Evolutionary conservation across 2,797 vertebrate genomes (phyloP).

Genomic region (Channa striata): DNA sequence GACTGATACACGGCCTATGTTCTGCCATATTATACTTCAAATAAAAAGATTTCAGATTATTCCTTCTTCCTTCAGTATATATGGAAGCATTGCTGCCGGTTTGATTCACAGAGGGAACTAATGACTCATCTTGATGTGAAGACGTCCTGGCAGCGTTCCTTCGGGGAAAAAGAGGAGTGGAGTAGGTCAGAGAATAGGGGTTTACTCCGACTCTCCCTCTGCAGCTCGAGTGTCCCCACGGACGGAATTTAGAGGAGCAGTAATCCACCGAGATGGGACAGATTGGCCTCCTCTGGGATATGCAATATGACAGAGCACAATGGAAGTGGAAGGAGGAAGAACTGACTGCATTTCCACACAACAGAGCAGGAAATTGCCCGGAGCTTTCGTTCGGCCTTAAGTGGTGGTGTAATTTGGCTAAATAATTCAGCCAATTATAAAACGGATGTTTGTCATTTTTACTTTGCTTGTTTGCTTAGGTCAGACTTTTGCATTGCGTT

Average conservation of each 20-base stretch:
- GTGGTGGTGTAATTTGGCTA: conserved; percentile 35
- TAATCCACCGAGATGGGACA: conserved; percentile 65
- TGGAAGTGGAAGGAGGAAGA: conserved; percentile 32
- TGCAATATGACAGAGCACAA: conserved; percentile 65
- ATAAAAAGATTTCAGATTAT: conserved; percentile 35
- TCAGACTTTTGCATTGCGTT: conserved; percentile 13
- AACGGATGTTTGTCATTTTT: not conserved
- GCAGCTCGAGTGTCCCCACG: conserved; percentile 56
- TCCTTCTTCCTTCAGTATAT: conserved; percentile 45
- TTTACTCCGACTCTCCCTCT: conserved; percentile 59
- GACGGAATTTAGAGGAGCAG: conserved; percentile 53
- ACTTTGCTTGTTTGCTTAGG: not conserved
- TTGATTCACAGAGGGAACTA: conserved; percentile 61
- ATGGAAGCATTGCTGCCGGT: conserved; percentile 59
- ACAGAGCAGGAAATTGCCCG: conserved; percentile 31
- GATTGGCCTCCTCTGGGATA: conserved; percentile 56
- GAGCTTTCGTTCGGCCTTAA: conserved; percentile 28
- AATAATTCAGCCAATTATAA: conserved; percentile 37
- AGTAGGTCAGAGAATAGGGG: conserved; percentile 52
- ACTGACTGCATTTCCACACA: conserved; percentile 35
- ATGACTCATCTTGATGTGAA: conserved; percentile 70
- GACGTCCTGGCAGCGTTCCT: conserved; percentile 66
- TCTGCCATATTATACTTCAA: conserved; percentile 3
- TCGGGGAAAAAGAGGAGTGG: conserved; percentile 51
- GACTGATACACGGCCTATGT: conserved; percentile 26